These are phyloP conservation scores for Ctenopoma multispine DNA, from an alignment of 2,797 vertebrate genomes.

Conservation along the genomic window DNA sequence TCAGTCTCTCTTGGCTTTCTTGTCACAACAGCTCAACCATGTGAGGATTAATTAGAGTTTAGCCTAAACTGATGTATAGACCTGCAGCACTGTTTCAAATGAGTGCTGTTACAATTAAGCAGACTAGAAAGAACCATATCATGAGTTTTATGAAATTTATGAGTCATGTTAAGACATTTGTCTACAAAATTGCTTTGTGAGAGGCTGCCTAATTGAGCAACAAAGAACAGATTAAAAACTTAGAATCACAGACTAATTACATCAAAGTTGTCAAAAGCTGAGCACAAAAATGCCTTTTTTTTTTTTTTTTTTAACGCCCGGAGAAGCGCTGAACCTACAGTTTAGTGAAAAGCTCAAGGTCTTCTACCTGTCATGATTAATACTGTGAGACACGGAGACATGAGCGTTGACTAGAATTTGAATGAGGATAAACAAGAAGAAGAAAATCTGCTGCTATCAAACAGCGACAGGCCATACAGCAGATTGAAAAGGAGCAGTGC, in stretches of 20 bases:
- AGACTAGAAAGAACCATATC: background rate
- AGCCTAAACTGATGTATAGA: conserved; percentile 19
- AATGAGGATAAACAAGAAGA: conserved; percentile 15
- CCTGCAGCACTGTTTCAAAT: conserved; percentile 2
- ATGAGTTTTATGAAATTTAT: conserved; percentile 25
- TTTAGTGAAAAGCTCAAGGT: conserved; percentile 43
- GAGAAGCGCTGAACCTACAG: conserved; percentile 16
- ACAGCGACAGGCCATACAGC: no score
- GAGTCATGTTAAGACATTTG: conserved; percentile 22
- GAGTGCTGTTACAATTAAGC: conserved; percentile 12
- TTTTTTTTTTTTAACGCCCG: background rate
- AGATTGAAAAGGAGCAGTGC: background rate
- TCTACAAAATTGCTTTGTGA: conserved; percentile 12
- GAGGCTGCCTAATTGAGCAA: conserved; percentile 17
- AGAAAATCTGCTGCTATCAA: background rate
- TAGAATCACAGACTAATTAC: background rate
- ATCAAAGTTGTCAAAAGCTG: background rate
- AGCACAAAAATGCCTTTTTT: background rate
- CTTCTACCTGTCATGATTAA: conserved; percentile 58
- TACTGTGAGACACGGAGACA: conserved; percentile 44
- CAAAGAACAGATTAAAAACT: conserved; percentile 7
- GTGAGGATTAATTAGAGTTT: conserved; percentile 41
- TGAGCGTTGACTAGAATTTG: conserved; percentile 40
- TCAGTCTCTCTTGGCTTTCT: conserved; percentile 39
- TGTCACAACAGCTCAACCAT: conserved; percentile 33